Base-by-base conservation (phyloP, 2,113 vertebrate genomes). In the Tetrax tetrax region DNA sequence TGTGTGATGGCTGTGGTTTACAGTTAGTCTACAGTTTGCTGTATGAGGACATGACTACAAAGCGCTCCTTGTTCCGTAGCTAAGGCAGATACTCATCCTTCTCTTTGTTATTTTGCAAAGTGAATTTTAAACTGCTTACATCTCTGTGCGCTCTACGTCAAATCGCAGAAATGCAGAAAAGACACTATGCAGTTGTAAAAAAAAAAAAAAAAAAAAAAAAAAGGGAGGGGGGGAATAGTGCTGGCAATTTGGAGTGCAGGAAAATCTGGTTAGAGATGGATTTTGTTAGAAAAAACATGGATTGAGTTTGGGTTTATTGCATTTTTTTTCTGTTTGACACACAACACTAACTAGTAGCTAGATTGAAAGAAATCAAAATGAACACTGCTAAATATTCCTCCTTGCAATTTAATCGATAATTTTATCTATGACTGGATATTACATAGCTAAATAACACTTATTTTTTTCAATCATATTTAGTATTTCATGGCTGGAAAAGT, bases 11-110 rank as follows among this genome's bases (percentile, higher is more conserved):
- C 41, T 41, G 41, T 41, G 41, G 41, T 41, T 41, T 14, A 41
- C 41, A 41, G 41, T 41, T 13, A 41, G 14, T 6, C n/a, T 54
- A 66, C 37, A 27, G 22, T 78, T 76, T 64, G 61, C 47, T 85
- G 24, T 4, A 12, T 14, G 31, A 71, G 45, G n/a, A 54, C 1
- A 1, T 4, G 25, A 43, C 24, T 1, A 3, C 27, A 83, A 53
- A 88, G 10, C 23, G 6, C 43, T 75, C 51, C 38, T 69, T 47
- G 41, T 38, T 87, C 56, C 28, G 23, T 14, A 29, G 37, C 71
- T 51, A 10, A 54, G 37, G 56, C 3, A 63, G n/a, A 18, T 51
- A 19, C 12, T 66, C 3, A 7, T 38, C 12, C 15, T 82, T 21
- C 18, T 74, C 45, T 68, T 28, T 3, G 7, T 54, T 48, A 0